Evolutionary conservation across 1,140 invertebrate genomes (phyloP).

Genomic region (Meloidogyne exigua): DNA sequence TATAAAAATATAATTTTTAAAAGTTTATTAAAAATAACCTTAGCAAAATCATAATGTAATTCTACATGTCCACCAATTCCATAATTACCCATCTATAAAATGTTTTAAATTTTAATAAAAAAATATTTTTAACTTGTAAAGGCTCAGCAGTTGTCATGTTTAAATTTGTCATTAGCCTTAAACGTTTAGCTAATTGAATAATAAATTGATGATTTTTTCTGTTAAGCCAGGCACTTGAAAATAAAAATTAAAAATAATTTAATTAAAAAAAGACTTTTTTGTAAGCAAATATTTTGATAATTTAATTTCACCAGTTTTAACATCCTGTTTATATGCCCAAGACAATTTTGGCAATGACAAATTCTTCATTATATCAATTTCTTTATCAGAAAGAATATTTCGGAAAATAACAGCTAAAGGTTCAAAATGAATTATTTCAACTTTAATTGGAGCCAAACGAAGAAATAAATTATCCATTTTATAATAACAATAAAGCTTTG

Average conservation of each 20-base stretch:
- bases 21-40: background rate
- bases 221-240: background rate
- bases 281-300: slow-evolving; percentile 90
- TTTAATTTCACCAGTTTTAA: slow-evolving; percentile 85
- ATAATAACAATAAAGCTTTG: background rate
- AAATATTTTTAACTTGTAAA: slow-evolving; percentile 37
- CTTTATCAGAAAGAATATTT: slow-evolving; percentile 80
- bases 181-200: background rate
- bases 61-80: slow-evolving; percentile 72
- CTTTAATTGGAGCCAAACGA: slow-evolving; percentile 80
- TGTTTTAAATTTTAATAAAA: background rate
- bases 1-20: too few species aligned
- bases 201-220: background rate
- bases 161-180: slow-evolving; percentile 57
- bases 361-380: slow-evolving; percentile 83
- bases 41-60: slow-evolving; percentile 69
- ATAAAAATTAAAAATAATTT: background rate
- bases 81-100: slow-evolving; percentile 66
- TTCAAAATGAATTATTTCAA: slow-evolving; percentile 72
- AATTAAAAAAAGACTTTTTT: slow-evolving; percentile 75
- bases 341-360: slow-evolving; percentile 78
- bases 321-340: slow-evolving; percentile 91
- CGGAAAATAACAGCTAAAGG: slow-evolving; percentile 64
- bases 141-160: slow-evolving; percentile 56
- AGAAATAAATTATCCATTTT: slow-evolving; percentile 70